Percentiles rank a stretch among this genome's conserved stretches.
phyloP scores from a whole-genome alignment of 2,888 invertebrate species.

The Hyalella azteca region DNA sequence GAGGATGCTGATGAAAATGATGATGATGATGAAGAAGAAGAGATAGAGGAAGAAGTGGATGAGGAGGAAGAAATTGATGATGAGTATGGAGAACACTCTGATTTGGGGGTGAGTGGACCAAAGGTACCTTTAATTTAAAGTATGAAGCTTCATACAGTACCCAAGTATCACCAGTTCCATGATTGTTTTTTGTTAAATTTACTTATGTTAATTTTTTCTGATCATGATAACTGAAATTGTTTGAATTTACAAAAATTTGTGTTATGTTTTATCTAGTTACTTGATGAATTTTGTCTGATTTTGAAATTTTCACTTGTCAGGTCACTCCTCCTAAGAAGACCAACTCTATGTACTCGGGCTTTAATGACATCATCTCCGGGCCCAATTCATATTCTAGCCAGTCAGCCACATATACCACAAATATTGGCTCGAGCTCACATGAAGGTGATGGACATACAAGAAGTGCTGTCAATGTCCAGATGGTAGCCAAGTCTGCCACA shows the following conservation, averaged over 20 bases:
- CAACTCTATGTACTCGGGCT: conserved; percentile 15
- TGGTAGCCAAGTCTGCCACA: neutral
- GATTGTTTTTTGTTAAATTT: neutral
- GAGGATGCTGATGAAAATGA: neutral
- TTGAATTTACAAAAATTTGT: neutral
- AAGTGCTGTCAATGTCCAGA: neutral
- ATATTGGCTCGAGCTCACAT: neutral
- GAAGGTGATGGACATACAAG: neutral
- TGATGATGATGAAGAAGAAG: conserved; percentile 14
- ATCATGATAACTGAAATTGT: neutral
- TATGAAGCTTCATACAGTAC: neutral
- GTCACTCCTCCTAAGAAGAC: conserved; percentile 11
- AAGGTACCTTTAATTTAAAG: too few species aligned
- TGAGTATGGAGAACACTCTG: neutral
- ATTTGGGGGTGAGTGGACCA: neutral
- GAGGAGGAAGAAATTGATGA: neutral
- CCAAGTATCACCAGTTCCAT: neutral
- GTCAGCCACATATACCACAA: neutral
- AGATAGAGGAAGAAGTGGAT: neutral
- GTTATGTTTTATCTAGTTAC: neutral
- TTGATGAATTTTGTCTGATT: neutral
- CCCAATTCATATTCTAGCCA: neutral
- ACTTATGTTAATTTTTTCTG: neutral
- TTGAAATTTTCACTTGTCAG: neutral
- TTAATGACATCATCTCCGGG: neutral